Conservation (phyloP, 2,113 vertebrate species). For the Aphyosemion australe region DNA sequence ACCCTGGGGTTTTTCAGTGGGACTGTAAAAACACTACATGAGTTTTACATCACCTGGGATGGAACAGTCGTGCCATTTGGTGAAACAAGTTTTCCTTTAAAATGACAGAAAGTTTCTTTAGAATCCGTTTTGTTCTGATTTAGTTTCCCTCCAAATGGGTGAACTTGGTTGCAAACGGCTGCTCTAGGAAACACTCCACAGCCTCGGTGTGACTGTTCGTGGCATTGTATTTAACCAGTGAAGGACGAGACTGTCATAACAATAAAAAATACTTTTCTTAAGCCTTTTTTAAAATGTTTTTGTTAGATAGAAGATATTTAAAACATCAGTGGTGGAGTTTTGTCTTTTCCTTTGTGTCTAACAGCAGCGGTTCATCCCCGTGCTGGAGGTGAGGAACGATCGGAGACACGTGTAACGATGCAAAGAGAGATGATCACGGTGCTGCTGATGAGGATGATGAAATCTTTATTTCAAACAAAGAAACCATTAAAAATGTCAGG, state of each 20-base stretch:
- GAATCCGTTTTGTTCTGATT: neutral
- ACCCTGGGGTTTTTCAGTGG: slow-evolving; percentile 5
- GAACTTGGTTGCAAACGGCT: slow-evolving; percentile 34
- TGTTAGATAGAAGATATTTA: no score
- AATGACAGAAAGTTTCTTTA: neutral
- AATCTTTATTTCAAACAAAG: no score
- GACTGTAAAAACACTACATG: neutral
- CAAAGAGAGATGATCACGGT: no score
- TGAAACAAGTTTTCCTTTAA: neutral
- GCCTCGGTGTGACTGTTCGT: slow-evolving; percentile 49
- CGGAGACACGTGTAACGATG: no score
- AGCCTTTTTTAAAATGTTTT: slow-evolving; percentile 9
- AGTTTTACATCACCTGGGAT: neutral
- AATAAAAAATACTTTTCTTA: slow-evolving; percentile 65
- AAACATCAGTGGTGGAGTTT: neutral
- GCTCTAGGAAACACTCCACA: slow-evolving; percentile 28
- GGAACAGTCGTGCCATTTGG: slow-evolving; percentile 21
- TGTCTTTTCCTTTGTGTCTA: slow-evolving; percentile 6
- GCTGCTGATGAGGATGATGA: no score
- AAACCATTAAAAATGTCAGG: no score
- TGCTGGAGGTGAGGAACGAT: no score
- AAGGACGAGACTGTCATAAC: slow-evolving; percentile 44
- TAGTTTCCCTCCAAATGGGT: slow-evolving; percentile 11
- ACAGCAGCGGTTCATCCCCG: no score
- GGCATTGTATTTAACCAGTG: slow-evolving; percentile 61